Conservation (phyloP, 2,113 vertebrate genomes). For the Sinocyclocheilus rhinocerous region DNA sequence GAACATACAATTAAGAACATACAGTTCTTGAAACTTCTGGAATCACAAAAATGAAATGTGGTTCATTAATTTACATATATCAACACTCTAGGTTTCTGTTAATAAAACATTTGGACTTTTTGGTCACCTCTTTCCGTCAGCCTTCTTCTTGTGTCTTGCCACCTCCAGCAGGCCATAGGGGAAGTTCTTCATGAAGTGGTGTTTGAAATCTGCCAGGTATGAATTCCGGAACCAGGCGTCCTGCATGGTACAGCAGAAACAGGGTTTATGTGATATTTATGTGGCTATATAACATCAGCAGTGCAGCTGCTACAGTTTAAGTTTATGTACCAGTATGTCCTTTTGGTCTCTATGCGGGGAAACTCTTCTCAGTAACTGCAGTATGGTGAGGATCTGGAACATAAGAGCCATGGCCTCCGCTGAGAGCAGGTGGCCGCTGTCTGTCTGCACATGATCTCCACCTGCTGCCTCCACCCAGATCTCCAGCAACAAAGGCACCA, state of each 20-base stretch:
- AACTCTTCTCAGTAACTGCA: constrained; percentile 61
- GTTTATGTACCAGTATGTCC: constrained; percentile 84
- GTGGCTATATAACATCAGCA: background rate
- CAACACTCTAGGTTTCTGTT: no score
- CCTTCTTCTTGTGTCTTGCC: constrained; percentile 85
- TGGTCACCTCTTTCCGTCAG: constrained; percentile 83
- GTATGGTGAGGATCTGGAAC: constrained; percentile 73
- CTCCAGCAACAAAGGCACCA: constrained; percentile 92
- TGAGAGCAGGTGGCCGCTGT: constrained; percentile 81
- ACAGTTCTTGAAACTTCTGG: background rate
- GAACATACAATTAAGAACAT: background rate
- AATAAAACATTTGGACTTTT: background rate
- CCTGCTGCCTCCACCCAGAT: constrained; percentile 94
- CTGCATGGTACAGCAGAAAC: constrained; percentile 69
- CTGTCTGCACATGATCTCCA: constrained; percentile 74
- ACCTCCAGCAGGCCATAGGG: constrained; percentile 88
- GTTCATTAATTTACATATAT: background rate
- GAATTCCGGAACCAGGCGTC: constrained; percentile 92
- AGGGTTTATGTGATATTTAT: background rate
- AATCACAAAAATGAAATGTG: background rate
- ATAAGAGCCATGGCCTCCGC: constrained; percentile 90
- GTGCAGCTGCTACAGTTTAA: background rate
- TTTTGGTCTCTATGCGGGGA: constrained; percentile 85
- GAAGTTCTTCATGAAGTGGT: constrained; percentile 95
- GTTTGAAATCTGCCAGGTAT: constrained; percentile 93